These are phyloP conservation scores for Lanistes nyassanus DNA, from an alignment of 1,140 invertebrate species.

Conservation along the genomic window DNA sequence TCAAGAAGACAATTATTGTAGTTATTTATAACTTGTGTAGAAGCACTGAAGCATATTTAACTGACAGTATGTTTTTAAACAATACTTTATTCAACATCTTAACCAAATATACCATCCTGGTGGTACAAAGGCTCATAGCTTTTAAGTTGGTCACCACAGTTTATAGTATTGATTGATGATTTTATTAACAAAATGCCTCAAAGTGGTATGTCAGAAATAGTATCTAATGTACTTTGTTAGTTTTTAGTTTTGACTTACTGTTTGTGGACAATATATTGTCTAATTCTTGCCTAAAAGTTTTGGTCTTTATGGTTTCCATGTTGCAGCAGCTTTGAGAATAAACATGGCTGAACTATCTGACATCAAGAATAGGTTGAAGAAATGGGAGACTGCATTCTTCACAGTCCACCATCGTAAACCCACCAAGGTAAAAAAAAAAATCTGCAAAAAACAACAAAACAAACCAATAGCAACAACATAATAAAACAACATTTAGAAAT, in stretches of 20 bases:
- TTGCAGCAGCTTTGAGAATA: no score
- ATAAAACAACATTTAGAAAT: no score
- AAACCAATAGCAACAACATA: no score
- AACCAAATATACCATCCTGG: no score
- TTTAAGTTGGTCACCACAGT: no score
- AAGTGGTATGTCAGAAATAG: not conserved
- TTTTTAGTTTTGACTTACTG: not conserved
- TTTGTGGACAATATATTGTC: not conserved
- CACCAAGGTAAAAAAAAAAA: slow-evolving; percentile 37
- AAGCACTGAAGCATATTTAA: no score
- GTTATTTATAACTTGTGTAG: no score
- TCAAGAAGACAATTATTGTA: no score
- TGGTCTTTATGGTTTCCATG: not conserved
- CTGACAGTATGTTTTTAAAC: no score
- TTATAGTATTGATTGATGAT: not conserved
- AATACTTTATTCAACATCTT: no score
- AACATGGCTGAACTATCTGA: slow-evolving; percentile 38
- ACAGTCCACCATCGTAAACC: slow-evolving; percentile 49
- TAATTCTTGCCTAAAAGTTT: not conserved
- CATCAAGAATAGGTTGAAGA: slow-evolving; percentile 48
- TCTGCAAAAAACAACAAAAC: not conserved
- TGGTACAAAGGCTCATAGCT: no score
- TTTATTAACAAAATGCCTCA: not conserved
- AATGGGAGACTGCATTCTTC: slow-evolving; percentile 51
- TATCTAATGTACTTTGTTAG: not conserved